A percentile compares a stretch with the other conserved stretches of the same genome.
Evolutionary conservation across 2,797 vertebrate genomes (phyloP).

Genomic region (Pantherophis alleghaniensis): DNA sequence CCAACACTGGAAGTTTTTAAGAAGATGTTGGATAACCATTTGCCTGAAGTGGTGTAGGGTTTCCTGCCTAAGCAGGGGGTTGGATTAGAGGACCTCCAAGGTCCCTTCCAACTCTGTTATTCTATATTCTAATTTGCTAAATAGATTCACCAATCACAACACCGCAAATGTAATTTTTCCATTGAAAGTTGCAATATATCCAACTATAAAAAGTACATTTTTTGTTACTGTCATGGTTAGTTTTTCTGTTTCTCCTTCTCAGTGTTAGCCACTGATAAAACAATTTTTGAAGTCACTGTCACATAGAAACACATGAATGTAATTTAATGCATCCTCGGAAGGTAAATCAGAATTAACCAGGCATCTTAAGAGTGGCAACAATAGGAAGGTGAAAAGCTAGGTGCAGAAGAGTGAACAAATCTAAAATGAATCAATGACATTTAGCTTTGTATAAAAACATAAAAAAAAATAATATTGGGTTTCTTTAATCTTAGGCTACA

Average conservation of each 20-base stretch:
- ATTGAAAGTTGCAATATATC: constrained; percentile 66
- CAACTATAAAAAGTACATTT: constrained; percentile 62
- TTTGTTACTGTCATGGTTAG: constrained; percentile 70
- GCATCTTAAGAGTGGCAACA: constrained; percentile 67
- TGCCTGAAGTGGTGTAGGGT: too few species aligned
- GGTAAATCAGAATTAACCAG: constrained; percentile 71
- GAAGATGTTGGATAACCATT: too few species aligned
- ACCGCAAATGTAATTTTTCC: constrained; percentile 37
- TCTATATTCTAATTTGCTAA: constrained; percentile 67
- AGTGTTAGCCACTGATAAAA: constrained; percentile 74
- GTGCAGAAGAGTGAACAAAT: constrained; percentile 65
- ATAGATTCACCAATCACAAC: constrained; percentile 64
- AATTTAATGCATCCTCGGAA: constrained; percentile 67
- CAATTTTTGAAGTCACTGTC: constrained; percentile 73
- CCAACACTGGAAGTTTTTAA: too few species aligned
- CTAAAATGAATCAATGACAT: constrained; percentile 53
- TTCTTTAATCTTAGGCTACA: background rate
- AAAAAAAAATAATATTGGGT: background rate
- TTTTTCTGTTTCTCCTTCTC: constrained; percentile 45
- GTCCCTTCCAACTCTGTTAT: too few species aligned
- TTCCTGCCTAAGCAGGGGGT: too few species aligned
- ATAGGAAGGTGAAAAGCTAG: constrained; percentile 72
- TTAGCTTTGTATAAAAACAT: constrained; percentile 44
- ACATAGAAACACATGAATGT: constrained; percentile 73
- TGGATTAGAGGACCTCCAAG: too few species aligned